phyloP scores from a whole-genome alignment of 2,113 vertebrate genomes.

The Verasper variegatus region DNA sequence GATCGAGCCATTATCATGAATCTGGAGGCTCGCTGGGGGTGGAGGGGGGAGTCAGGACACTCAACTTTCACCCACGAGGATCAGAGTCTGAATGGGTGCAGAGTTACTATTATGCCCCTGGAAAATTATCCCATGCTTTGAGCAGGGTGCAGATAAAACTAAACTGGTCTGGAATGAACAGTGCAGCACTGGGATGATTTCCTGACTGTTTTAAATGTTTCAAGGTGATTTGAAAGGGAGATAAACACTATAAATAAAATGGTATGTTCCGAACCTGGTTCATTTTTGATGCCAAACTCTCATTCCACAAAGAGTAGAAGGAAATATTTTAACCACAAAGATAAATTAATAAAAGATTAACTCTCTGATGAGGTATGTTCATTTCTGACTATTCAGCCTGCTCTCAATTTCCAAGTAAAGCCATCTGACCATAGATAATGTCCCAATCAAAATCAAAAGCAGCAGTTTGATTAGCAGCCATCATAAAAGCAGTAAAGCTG shows the following conservation, averaged over 20 bases:
- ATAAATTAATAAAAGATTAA: constrained; percentile 40
- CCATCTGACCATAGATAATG: constrained; percentile 36
- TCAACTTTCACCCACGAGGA: constrained; percentile 74
- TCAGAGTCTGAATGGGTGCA: constrained; percentile 64
- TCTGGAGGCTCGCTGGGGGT: constrained; percentile 40
- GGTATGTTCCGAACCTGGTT: constrained; percentile 6
- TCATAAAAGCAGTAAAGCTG: constrained; percentile 34
- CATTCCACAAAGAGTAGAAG: constrained; percentile 8
- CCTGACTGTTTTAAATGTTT: not conserved
- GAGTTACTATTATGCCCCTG: constrained; percentile 53
- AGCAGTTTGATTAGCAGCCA: constrained; percentile 56
- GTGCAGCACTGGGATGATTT: not conserved
- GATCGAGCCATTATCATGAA: constrained; percentile 55
- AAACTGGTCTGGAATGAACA: not conserved
- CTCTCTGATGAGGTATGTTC: constrained; percentile 33
- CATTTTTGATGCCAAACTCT: constrained; percentile 3
- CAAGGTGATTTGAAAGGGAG: constrained; percentile 7
- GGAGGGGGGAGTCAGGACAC: constrained; percentile 45
- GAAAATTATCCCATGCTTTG: constrained; percentile 51
- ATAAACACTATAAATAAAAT: not conserved
- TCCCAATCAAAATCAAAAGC: constrained; percentile 40
- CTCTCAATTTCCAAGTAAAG: constrained; percentile 28
- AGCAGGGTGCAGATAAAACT: constrained; percentile 1
- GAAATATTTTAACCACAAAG: constrained; percentile 14
- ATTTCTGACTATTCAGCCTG: constrained; percentile 25